Conservation (phyloP, 2,797 vertebrate species). For the Cossypha dichroa region DNA sequence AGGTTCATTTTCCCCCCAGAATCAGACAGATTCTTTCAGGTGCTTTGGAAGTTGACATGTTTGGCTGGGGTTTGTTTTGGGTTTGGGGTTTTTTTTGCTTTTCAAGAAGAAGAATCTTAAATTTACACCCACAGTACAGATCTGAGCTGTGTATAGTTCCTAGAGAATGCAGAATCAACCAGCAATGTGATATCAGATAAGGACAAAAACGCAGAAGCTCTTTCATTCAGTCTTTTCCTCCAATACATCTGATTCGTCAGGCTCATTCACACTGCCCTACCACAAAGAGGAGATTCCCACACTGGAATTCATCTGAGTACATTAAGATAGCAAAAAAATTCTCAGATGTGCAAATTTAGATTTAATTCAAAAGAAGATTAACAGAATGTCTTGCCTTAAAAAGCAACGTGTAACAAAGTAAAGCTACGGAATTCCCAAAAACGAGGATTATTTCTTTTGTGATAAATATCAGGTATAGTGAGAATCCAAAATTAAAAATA, state of each 20-base stretch:
- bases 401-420: background rate
- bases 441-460: background rate
- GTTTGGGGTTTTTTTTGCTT: background rate
- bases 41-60: background rate
- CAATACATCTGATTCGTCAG: background rate
- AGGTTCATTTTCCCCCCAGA: background rate
- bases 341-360: background rate
- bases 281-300: background rate
- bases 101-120: background rate
- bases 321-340: background rate
- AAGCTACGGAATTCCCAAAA: background rate
- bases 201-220: background rate
- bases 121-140: background rate
- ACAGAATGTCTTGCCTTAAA: background rate
- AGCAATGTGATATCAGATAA: background rate
- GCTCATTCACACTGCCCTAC: background rate
- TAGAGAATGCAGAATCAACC: background rate
- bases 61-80: background rate
- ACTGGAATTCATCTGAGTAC: background rate
- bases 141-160: background rate
- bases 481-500: background rate
- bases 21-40: background rate
- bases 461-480: background rate
- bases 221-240: background rate
- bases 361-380: background rate